phyloP scores from a whole-genome alignment of 1,140 invertebrate species.

The Ctenoplectra terminalis region DNA sequence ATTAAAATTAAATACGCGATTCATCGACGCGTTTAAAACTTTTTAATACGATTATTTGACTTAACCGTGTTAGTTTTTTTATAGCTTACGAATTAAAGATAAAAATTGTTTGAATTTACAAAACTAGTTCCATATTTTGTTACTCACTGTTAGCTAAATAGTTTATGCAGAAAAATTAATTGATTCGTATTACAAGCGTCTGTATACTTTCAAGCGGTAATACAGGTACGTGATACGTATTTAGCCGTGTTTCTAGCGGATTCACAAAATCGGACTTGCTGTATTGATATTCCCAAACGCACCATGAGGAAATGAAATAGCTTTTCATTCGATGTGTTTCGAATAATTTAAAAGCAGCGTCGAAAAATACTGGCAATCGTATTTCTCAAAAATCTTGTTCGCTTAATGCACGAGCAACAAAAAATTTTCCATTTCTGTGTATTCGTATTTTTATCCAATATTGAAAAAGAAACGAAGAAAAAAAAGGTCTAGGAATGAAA shows the following conservation, averaged over 20 bases:
- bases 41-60: no score
- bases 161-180: no score
- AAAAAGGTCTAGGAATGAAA: background rate
- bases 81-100: no score
- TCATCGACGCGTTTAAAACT: no score
- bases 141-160: no score
- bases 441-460: background rate
- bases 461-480: rapidly evolving
- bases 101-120: no score
- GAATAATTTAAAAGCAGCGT: background rate
- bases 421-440: background rate
- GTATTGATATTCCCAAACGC: constrained; percentile 9
- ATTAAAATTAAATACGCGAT: no score
- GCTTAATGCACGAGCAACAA: background rate
- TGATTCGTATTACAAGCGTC: no score
- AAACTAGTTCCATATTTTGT: no score
- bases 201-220: no score
- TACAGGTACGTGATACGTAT: background rate
- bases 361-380: background rate
- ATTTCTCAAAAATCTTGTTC: background rate
- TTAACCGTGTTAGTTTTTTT: no score
- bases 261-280: background rate
- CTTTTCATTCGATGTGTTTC: constrained; percentile 2
- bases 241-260: background rate
- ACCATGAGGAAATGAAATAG: background rate